Evolutionary conservation across 2,888 invertebrate species (phyloP).

Genomic region (Deilephila porcellus): DNA sequence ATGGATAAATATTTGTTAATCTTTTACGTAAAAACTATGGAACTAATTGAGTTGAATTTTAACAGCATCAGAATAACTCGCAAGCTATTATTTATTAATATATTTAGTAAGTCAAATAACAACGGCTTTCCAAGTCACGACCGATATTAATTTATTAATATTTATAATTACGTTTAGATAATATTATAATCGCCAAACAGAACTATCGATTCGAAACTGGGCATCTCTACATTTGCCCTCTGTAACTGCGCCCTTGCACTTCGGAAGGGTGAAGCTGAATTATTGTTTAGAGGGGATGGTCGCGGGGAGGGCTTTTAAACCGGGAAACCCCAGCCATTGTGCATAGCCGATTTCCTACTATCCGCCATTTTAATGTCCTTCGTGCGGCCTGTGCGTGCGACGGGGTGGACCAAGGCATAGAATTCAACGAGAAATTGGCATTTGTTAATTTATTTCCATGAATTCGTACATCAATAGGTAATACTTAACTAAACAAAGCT

Average conservation of each 20-base stretch:
- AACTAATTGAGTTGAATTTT: no score
- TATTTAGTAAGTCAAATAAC: no score
- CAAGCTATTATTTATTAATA: no score
- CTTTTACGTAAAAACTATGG: no score
- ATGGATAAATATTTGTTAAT: no score
- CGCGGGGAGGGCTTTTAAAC: conserved; percentile 70
- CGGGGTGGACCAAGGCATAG: conserved; percentile 42
- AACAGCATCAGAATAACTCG: no score
- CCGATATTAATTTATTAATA: no score
- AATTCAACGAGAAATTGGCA: not conserved
- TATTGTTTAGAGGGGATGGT: conserved; percentile 79
- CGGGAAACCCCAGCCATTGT: conserved; percentile 84
- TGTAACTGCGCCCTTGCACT: conserved; percentile 84
- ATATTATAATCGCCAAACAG: not conserved
- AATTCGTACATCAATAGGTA: no score
- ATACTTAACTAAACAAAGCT: no score
- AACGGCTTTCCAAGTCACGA: no score
- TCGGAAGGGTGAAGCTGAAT: conserved; percentile 84
- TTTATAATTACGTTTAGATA: no score
- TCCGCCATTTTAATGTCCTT: conserved; percentile 82
- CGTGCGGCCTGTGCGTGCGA: conserved; percentile 53
- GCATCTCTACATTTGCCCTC: conserved; percentile 68
- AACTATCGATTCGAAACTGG: conserved; percentile 23
- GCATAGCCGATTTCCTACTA: conserved; percentile 82
- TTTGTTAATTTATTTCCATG: no score